Base-by-base conservation (phyloP, 2,888 invertebrate species). In the Eupeodes latifasciatus region DNA sequence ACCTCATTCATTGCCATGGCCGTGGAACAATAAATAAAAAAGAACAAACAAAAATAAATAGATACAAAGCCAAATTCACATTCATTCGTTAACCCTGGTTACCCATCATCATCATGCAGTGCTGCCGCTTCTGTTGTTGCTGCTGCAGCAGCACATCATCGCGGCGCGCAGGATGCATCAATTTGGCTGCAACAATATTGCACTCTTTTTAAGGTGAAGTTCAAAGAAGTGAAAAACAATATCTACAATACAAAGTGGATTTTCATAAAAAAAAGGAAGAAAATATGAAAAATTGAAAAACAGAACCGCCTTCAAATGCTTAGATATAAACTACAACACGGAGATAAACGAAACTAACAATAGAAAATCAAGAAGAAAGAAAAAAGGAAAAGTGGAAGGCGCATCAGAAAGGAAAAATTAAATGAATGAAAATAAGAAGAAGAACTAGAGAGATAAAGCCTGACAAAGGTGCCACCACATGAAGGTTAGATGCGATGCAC, bases 191-290 rank as follows among this genome's bases (percentile, higher is more conserved):
- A 14, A 59, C 47, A 59, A 59, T 72, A 59, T 47, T 40, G 34
- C 10, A 74, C 67, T 78, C 55, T 88, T 66, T 40, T 78, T 78
- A 88, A 88, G 88, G 85, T 88, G 81, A 85, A 85, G 88, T 88
- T 88, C 85, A 88, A 78, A 88, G 85, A 88, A 88, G 85, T 88
- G 88, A 81, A 88, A 88, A 88, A 85, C 88, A 88, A 85, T 88
- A 88, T 85, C 74, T 72, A 47, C 67, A 36, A 57, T 67, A 88
- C 55, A 88, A 84, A 85, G 77, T 81, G 69, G 81, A 81, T 84
- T 84, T 72, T 87, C 55, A n/a, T 62, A 36, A 27, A 40, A 40
- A 40, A 40, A 40, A 27, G 14, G 47, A 44, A 44, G 11, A 47
- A 40, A 57, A 4, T 10, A 19, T 27, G 19, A 19, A 47, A 62